Evolutionary conservation across 1,140 invertebrate genomes (phyloP).

Genomic region (Bombus impatiens): DNA sequence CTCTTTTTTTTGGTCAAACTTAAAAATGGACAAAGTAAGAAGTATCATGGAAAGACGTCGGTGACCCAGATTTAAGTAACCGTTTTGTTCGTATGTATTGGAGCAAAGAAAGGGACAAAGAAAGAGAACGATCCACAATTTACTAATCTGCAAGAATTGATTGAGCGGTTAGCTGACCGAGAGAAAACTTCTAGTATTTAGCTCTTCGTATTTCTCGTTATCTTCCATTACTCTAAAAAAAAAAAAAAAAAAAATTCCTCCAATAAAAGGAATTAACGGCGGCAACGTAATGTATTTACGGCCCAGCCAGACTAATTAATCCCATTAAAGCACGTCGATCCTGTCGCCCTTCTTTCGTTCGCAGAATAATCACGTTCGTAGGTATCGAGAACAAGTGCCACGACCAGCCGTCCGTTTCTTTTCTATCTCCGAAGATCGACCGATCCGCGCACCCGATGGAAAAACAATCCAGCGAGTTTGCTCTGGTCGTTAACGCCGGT

Average conservation of each 20-base stretch:
- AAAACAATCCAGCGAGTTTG: conserved; percentile 38
- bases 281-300: not conserved
- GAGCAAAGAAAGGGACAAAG: not conserved
- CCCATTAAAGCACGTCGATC: not conserved
- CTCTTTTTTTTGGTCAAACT: not conserved
- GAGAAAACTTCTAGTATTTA: not conserved
- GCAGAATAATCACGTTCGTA: not conserved
- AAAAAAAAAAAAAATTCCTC: not conserved
- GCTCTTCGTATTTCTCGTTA: not conserved
- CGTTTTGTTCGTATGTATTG: not conserved
- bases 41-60: not conserved
- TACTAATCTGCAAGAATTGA: not conserved
- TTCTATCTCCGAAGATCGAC: not conserved
- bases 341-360: not conserved
- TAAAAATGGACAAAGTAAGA: not conserved
- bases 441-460: not conserved
- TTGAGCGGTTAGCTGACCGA: not conserved
- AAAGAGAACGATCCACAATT: not conserved
- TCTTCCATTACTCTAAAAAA: not conserved
- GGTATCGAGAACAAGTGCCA: not conserved
- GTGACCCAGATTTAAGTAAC: not conserved
- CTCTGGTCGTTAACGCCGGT: conserved; percentile 19
- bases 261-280: not conserved
- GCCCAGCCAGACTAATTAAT: conserved; percentile 10
- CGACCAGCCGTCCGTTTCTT: not conserved